Evolutionary conservation across 2,797 vertebrate genomes (phyloP).

Genomic region (Coccyzus lansbergi): DNA sequence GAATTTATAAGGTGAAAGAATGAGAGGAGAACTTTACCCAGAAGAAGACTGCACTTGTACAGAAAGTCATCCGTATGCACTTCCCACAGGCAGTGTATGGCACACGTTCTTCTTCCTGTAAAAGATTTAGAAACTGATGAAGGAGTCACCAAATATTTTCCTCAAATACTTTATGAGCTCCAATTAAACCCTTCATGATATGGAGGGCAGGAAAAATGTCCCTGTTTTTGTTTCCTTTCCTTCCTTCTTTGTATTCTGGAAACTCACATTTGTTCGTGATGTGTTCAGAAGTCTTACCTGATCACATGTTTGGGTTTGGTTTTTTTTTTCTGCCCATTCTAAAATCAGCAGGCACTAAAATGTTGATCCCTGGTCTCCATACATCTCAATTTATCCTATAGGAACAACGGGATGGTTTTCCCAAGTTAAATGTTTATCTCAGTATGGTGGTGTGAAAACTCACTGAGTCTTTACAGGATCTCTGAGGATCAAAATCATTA

Average conservation of each 20-base stretch:
- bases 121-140: conserved; percentile 27
- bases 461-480: neutral
- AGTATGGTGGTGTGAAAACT: neutral
- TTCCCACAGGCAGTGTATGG: conserved; percentile 89
- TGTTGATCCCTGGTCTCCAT: neutral
- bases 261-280: neutral
- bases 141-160: neutral
- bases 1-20: neutral
- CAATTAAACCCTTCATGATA: neutral
- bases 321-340: neutral
- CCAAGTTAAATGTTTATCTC: neutral
- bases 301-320: neutral
- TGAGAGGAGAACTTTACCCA: conserved; percentile 83
- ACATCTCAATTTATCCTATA: neutral
- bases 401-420: neutral
- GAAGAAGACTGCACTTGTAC: conserved; percentile 90
- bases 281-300: neutral
- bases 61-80: conserved; percentile 83
- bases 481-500: neutral
- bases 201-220: neutral
- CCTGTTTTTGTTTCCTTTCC: neutral
- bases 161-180: neutral
- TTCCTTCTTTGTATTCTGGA: neutral
- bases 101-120: conserved; percentile 86
- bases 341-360: neutral